phyloP scores from a whole-genome alignment of 2,888 invertebrate genomes.

The Pheosia tremula region DNA sequence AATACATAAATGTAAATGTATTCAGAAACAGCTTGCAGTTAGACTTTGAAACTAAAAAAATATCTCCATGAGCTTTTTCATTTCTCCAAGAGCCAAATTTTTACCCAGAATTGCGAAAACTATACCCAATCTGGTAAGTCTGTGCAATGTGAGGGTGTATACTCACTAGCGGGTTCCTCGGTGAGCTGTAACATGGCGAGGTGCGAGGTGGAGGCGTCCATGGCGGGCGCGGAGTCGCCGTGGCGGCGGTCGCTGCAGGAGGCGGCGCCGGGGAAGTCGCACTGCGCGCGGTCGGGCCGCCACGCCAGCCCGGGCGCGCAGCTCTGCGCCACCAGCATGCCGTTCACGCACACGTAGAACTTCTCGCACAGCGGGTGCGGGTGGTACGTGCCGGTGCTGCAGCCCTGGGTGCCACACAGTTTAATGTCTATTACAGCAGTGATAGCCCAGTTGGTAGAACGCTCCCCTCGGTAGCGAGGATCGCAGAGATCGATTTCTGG shows the following conservation, averaged over 20 bases:
- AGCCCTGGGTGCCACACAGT: slow-evolving; percentile 62
- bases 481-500: no score
- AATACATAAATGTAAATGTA: no score
- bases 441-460: no score
- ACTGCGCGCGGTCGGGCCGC: slow-evolving; percentile 86
- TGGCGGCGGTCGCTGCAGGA: slow-evolving; percentile 82
- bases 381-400: slow-evolving; percentile 90
- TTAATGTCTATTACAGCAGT: no score
- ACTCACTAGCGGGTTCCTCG: slow-evolving; percentile 43
- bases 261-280: slow-evolving; percentile 89
- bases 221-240: slow-evolving; percentile 49
- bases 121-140: no score
- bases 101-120: no score
- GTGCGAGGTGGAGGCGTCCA: slow-evolving; percentile 52
- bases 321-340: slow-evolving; percentile 86
- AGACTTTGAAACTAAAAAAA: no score
- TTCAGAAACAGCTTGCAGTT: no score
- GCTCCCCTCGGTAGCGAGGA: no score
- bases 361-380: slow-evolving; percentile 89
- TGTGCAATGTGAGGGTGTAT: neutral
- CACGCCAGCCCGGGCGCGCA: slow-evolving; percentile 92
- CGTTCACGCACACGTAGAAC: slow-evolving; percentile 92
- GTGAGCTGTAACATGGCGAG: slow-evolving; percentile 47
- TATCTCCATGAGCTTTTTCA: no score
- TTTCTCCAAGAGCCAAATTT: no score